Evolutionary conservation across 1,140 invertebrate genomes (phyloP).

Genomic region (Ctenoplectra terminalis): DNA sequence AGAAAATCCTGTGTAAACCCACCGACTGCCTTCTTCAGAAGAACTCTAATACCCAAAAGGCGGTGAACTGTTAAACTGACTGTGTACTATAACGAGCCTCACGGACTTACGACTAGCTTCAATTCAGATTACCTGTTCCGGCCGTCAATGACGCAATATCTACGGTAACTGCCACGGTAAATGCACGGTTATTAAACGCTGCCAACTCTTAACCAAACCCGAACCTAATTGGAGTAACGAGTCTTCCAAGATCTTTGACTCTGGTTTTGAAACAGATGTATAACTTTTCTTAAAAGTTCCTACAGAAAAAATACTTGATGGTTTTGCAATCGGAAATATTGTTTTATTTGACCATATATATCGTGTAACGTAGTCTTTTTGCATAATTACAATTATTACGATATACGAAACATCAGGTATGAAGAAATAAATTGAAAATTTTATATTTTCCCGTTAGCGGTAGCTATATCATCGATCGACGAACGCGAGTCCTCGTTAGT

Average conservation of each 20-base stretch:
- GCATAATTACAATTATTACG: no score
- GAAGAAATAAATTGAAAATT: no score
- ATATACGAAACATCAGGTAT: no score
- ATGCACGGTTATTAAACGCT: neutral
- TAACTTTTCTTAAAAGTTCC: no score
- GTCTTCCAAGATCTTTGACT: no score
- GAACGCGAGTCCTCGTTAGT: neutral
- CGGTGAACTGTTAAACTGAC: conserved; percentile 55
- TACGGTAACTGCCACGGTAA: neutral
- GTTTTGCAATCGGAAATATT: no score
- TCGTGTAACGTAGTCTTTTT: no score
- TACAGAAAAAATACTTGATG: no score
- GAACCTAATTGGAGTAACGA: no score
- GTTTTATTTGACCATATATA: no score
- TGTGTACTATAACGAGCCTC: conserved; percentile 41
- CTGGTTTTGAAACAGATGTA: no score
- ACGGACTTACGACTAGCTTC: neutral
- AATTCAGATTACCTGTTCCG: conserved; percentile 1
- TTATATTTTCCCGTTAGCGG: no score
- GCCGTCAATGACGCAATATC: neutral
- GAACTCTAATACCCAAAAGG: conserved; percentile 61
- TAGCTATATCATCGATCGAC: neutral
- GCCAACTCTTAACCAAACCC: neutral
- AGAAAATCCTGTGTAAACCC: conserved; percentile 67
- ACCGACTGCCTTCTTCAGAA: conserved; percentile 34